phyloP scores from a whole-genome alignment of 1,140 invertebrate species.

The Pseudobourletiella spinata region DNA sequence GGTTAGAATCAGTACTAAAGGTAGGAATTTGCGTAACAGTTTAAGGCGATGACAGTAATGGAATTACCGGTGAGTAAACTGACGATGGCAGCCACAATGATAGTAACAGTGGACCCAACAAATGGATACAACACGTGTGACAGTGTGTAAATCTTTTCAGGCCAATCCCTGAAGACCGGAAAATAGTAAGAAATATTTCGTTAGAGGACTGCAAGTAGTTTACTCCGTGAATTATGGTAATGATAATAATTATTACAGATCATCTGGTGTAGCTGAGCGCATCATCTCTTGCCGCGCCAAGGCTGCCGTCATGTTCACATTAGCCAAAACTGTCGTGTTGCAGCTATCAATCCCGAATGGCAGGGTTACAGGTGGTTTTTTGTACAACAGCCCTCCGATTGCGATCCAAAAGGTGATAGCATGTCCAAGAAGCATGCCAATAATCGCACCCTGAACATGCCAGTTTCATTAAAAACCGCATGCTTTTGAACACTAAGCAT shows the following conservation, averaged over 20 bases:
- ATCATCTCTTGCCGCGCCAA: background rate
- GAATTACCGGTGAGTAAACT: slow-evolving; percentile 30
- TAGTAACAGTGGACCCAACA: slow-evolving; percentile 17
- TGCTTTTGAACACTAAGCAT: no score
- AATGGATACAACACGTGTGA: slow-evolving; percentile 33
- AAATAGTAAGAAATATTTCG: no score
- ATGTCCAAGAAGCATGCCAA: slow-evolving; percentile 32
- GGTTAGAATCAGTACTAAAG: background rate
- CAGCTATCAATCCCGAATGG: slow-evolving; percentile 27
- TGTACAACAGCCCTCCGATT: slow-evolving; percentile 18
- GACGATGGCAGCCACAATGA: slow-evolving; percentile 25
- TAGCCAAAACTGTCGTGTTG: background rate
- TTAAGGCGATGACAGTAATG: background rate
- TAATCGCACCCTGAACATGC: slow-evolving; percentile 25
- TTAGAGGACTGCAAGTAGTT: no score
- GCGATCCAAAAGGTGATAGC: slow-evolving; percentile 26
- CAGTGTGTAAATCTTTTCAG: slow-evolving; percentile 30
- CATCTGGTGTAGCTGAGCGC: background rate
- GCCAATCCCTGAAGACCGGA: slow-evolving; percentile 19
- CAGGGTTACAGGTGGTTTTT: slow-evolving; percentile 6
- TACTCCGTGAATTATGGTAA: no score
- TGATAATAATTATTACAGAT: no score
- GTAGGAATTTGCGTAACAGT: background rate
- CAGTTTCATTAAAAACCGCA: background rate
- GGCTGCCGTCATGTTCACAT: slow-evolving; percentile 14